Base-by-base conservation (phyloP, 2,113 vertebrate genomes). In the Centrocercus urophasianus region DNA sequence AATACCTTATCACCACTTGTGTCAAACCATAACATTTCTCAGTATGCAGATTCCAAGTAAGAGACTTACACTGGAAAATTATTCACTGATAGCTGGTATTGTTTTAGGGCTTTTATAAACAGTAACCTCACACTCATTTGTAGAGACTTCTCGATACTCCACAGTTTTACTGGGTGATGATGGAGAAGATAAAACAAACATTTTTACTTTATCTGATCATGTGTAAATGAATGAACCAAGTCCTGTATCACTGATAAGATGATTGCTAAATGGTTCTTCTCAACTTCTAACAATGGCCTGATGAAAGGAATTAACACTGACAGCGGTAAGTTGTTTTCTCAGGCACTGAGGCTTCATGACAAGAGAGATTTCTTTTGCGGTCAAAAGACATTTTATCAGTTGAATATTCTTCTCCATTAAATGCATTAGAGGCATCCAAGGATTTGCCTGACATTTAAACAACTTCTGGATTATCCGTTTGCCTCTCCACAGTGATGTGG, bases 21-120 rank as follows among this genome's bases (percentile, higher is more conserved):
- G 97, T 95, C 94, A 95, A 96, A 98, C 96, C 95, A 89, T 90
- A 97, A 96, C 79, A 97, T 95, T 97, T 98, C 91, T 59, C 32
- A 85, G 96, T 83, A 52, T 57, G 79, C 30, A 94, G 84, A 70
- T 89, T 92, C 32, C 20, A 96, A 91, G 86, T 32, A 91, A 36
- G 73, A 92, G 67, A 93, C 70, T 80, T 60, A 95, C 81, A 91
- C 6, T 97, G 93, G 91, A 96, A 97, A 97, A 21, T 43, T 87
- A 95, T 95, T 97, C 27, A 28, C 24, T 86, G 79, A 63, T 92
- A 83, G 78, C 59, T 82, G 76, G 57, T 74, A n/a, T 89, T 83
- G 60, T 76, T 77, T 93, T 83, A 95, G 13, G 28, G 72, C 84
- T 96, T 94, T 97, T 95, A 95, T 28, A 95, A 94, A 89, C 80